These are phyloP conservation scores for Falco biarmicus DNA, from an alignment of 2,797 vertebrate species.

Conservation along the genomic window DNA sequence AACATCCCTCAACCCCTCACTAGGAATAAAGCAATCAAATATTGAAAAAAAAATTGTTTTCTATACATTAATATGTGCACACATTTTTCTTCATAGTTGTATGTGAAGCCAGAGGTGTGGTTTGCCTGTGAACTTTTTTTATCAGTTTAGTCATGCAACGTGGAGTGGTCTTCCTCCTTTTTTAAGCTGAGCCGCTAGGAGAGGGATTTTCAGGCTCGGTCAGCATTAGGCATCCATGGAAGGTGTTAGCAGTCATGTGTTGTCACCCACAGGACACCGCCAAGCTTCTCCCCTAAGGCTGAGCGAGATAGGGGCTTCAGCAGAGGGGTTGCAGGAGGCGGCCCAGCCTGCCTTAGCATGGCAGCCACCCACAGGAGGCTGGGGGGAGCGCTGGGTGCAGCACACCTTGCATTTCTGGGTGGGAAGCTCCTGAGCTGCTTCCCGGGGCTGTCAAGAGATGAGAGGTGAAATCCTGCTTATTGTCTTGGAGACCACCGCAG, in stretches of 20 bases:
- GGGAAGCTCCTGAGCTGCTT: background rate
- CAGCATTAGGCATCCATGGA: no score
- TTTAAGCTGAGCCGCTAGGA: background rate
- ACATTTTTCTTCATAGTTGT: fast-evolving
- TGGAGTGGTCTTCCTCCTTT: background rate
- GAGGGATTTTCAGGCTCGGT: background rate
- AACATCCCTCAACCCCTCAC: background rate
- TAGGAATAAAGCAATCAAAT: background rate
- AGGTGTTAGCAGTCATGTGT: fast-evolving
- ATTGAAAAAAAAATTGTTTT: background rate
- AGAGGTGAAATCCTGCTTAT: background rate
- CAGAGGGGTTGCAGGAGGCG: no score
- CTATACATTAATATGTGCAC: background rate
- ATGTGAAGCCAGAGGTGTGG: background rate
- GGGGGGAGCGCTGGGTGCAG: background rate
- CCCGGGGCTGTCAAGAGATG: fast-evolving
- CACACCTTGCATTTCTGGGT: background rate
- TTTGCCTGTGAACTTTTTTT: background rate
- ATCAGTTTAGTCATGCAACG: fast-evolving
- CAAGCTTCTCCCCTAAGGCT: background rate
- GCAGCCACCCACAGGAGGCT: fast-evolving
- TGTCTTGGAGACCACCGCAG: background rate
- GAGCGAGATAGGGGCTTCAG: background rate
- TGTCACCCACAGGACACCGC: fast-evolving
- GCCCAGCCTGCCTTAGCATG: no score